Conservation (phyloP, 2,113 vertebrate genomes). For the Corythoichthys intestinalis region DNA sequence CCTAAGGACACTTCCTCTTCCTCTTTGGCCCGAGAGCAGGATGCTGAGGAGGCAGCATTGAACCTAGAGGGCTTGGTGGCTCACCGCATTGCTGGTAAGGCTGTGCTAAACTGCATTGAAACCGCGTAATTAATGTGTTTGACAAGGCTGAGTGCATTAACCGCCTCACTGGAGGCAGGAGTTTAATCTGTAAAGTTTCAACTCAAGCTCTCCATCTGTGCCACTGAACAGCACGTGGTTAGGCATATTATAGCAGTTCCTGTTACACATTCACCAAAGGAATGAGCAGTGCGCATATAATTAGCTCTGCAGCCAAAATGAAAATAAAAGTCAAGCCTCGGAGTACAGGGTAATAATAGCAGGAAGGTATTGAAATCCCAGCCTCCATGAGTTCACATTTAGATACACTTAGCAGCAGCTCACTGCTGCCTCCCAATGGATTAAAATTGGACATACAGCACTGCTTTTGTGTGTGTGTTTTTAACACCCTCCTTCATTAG, state of each 20-base stretch:
- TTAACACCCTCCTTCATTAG: not conserved
- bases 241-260: slow-evolving; percentile 29
- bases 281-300: slow-evolving; percentile 36
- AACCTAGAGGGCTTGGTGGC: slow-evolving; percentile 94
- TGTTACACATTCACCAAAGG: slow-evolving; percentile 26
- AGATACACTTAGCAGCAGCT: slow-evolving; percentile 21
- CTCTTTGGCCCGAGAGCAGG: slow-evolving; percentile 70
- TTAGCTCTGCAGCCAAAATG: slow-evolving; percentile 45
- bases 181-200: slow-evolving; percentile 5
- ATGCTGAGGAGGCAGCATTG: slow-evolving; percentile 81
- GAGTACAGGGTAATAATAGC: slow-evolving; percentile 59
- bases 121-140: not conserved
- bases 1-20: slow-evolving; percentile 69
- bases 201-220: not conserved
- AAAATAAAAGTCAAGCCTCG: slow-evolving; percentile 22
- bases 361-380: slow-evolving; percentile 28
- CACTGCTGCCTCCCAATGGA: slow-evolving; percentile 41
- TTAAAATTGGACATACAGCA: not conserved
- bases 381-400: slow-evolving; percentile 45
- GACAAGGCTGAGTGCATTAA: not conserved
- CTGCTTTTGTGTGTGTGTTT: not conserved
- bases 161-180: not conserved
- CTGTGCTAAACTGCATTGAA: not conserved
- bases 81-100: slow-evolving; percentile 93
- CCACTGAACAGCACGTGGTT: slow-evolving; percentile 12